Conservation (phyloP, 2,113 vertebrate genomes). For the Nothobranchius furzeri region DNA sequence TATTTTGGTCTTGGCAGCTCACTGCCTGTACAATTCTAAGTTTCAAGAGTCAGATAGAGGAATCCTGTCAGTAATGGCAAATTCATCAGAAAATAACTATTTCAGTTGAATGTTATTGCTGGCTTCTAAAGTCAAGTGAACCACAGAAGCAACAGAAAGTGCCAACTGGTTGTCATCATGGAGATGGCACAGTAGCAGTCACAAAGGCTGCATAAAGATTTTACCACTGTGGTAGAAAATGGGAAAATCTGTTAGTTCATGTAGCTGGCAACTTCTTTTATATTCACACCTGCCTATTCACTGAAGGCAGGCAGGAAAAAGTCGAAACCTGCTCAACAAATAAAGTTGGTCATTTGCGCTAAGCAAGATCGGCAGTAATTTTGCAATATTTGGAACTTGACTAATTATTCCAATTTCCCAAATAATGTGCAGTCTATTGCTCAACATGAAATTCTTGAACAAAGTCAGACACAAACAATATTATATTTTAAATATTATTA, state of each 20-base stretch:
- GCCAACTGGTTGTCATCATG: neutral
- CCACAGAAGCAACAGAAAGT: neutral
- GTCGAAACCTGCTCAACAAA: neutral
- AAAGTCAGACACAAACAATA: no score
- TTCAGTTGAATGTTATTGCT: neutral
- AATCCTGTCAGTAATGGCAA: constrained; percentile 9
- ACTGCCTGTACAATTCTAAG: constrained; percentile 10
- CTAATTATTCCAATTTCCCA: no score
- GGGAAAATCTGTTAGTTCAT: constrained; percentile 1
- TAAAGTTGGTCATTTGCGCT: neutral
- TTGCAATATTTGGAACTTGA: no score
- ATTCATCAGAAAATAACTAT: constrained; percentile 9
- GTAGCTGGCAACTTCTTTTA: neutral
- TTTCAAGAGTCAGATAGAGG: constrained; percentile 11
- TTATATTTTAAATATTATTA: no score
- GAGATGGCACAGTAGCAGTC: neutral
- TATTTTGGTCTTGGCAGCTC: constrained; percentile 15
- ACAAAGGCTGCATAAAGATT: neutral
- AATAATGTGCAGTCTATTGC: no score
- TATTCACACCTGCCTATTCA: neutral
- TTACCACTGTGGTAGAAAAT: neutral
- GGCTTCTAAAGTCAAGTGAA: neutral
- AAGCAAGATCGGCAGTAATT: no score
- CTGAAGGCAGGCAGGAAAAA: neutral
- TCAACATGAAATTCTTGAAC: no score